Percentiles rank a stretch among this genome's conserved stretches.
Conservation (phyloP, 2,888 invertebrate genomes). For the Apomyelois bistriatella region DNA sequence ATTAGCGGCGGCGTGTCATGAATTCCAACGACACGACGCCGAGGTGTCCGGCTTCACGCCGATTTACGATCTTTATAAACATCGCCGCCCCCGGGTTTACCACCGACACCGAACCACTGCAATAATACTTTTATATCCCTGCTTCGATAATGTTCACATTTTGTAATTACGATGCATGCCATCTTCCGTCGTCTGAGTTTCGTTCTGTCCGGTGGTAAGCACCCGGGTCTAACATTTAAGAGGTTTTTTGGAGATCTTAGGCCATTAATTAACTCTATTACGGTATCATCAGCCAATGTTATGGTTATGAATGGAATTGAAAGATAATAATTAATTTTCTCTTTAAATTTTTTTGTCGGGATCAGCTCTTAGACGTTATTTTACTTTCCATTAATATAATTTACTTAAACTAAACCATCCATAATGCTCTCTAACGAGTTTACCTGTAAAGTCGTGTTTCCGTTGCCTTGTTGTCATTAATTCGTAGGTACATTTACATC, state of each 20-base stretch:
- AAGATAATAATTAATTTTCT: too few species aligned
- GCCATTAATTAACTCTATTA: too few species aligned
- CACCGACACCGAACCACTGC: conserved; percentile 15
- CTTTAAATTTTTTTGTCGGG: too few species aligned
- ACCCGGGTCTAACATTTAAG: too few species aligned
- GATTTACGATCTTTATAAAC: conserved; percentile 50
- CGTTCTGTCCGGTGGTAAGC: too few species aligned
- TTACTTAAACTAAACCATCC: not conserved
- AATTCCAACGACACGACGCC: conserved; percentile 32
- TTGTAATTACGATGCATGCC: too few species aligned
- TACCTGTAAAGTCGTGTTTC: conserved; percentile 8
- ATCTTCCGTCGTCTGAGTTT: too few species aligned
- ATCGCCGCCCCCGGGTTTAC: conserved; percentile 32
- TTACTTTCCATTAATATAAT: too few species aligned
- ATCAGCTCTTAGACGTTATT: too few species aligned
- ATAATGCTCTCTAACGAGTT: not conserved
- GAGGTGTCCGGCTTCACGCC: conserved; percentile 35
- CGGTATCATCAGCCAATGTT: too few species aligned
- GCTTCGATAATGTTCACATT: not conserved
- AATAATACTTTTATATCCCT: conserved; percentile 1
- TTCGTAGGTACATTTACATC: not conserved
- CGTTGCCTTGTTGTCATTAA: conserved; percentile 1
- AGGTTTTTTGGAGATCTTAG: too few species aligned
- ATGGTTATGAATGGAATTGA: too few species aligned
- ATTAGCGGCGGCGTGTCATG: conserved; percentile 31